Evolutionary conservation across 1,140 invertebrate genomes (phyloP).

Genomic region (Drosophila gunungcola): DNA sequence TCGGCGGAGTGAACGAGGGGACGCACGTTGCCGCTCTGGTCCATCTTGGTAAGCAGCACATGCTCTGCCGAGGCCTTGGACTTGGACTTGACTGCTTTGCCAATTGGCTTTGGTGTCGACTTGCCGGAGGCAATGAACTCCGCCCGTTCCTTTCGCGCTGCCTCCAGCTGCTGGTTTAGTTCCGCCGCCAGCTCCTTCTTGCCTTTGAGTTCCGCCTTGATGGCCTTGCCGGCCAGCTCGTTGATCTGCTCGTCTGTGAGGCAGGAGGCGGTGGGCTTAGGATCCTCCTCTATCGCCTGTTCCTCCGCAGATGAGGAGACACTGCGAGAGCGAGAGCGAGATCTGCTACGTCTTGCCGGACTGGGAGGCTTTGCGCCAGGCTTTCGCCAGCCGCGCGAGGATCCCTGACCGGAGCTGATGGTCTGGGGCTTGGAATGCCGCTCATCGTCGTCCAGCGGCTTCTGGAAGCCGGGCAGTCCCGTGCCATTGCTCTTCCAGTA

Average conservation of each 20-base stretch:
- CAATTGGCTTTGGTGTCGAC: background rate
- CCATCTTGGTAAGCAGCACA: slow-evolving; percentile 90
- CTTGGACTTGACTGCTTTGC: slow-evolving; percentile 9
- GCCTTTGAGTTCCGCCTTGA: slow-evolving; percentile 96
- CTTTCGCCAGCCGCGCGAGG: slow-evolving; percentile 48
- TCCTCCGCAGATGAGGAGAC: slow-evolving; percentile 5
- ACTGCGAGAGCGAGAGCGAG: background rate
- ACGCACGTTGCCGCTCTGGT: slow-evolving; percentile 88
- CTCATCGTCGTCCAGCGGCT: slow-evolving; percentile 76
- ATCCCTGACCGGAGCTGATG: background rate
- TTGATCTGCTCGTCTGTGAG: slow-evolving; percentile 93
- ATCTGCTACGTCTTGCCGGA: background rate
- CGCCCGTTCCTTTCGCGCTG: slow-evolving; percentile 87
- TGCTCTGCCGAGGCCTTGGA: slow-evolving; percentile 59
- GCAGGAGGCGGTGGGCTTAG: slow-evolving; percentile 54
- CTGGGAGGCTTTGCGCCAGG: background rate
- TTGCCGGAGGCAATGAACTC: slow-evolving; percentile 55
- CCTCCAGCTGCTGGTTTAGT: slow-evolving; percentile 91
- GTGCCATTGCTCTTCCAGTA: slow-evolving; percentile 96
- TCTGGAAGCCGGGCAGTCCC: slow-evolving; percentile 89
- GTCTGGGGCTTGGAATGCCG: background rate
- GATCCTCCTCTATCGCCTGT: background rate
- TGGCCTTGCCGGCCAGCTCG: slow-evolving; percentile 92
- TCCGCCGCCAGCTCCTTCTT: slow-evolving; percentile 89
- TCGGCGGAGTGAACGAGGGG: slow-evolving; percentile 84